Conservation (phyloP, 2,888 invertebrate species). For the Anarsia innoxiella region DNA sequence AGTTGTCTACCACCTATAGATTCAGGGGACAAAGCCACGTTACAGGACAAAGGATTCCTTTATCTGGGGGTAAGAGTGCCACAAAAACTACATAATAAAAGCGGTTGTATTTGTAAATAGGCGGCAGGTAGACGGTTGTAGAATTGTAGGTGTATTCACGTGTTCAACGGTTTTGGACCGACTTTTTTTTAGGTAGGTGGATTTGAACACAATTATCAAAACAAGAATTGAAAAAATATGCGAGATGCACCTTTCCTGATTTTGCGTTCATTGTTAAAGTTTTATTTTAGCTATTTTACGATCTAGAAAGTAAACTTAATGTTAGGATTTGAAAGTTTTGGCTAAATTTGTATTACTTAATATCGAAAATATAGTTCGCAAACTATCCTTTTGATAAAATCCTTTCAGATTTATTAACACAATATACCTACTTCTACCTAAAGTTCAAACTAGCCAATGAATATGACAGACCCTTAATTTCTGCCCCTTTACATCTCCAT, state of each 20-base stretch:
- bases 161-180: conserved; percentile 39
- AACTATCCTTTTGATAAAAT: too few species aligned
- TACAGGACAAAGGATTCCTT: conserved; percentile 45
- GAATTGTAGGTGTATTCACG: conserved; percentile 65
- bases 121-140: conserved; percentile 64
- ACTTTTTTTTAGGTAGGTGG: conserved; percentile 31
- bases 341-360: neutral
- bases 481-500: neutral
- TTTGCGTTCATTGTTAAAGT: neutral
- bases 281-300: neutral
- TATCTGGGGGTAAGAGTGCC: conserved; percentile 42
- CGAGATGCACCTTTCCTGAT: conserved; percentile 57
- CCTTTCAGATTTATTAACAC: too few species aligned
- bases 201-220: conserved; percentile 23
- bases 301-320: conserved; percentile 1
- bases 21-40: conserved; percentile 10
- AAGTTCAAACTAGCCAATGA: too few species aligned
- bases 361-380: neutral
- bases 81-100: conserved; percentile 56
- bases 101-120: conserved; percentile 67
- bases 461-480: neutral
- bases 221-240: conserved; percentile 32
- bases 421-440: too few species aligned
- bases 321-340: neutral
- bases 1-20: conserved; percentile 23